Percentiles rank a stretch among this genome's conserved stretches.
Evolutionary conservation across 2,113 vertebrate genomes (phyloP).

Genomic region (Stomatorhinus ivindoensis): DNA sequence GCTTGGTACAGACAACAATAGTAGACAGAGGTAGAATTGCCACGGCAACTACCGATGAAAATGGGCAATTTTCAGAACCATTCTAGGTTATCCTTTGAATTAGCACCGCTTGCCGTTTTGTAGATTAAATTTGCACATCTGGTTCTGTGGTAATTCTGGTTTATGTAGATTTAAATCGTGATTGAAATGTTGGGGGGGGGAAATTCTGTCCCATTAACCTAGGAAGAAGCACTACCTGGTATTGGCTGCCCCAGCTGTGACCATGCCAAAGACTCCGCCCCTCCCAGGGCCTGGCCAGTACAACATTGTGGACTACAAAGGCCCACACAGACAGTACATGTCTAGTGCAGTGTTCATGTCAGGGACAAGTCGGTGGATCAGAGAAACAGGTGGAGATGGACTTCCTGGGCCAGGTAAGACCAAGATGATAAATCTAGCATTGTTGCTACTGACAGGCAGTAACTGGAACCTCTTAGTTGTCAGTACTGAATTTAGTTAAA

Average conservation of each 20-base stretch:
- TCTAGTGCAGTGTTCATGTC: conserved; percentile 62
- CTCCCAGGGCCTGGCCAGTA: conserved; percentile 62
- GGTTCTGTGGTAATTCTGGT: neutral
- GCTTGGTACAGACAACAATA: neutral
- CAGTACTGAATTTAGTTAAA: neutral
- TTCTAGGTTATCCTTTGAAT: neutral
- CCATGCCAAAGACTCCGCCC: conserved; percentile 48
- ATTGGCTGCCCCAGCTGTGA: conserved; percentile 51
- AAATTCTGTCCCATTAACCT: conserved; percentile 17
- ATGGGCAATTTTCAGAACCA: neutral
- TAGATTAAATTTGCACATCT: neutral
- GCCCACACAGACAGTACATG: conserved; percentile 43
- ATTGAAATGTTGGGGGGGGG: neutral
- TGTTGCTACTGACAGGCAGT: neutral
- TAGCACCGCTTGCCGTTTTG: neutral
- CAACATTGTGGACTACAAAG: conserved; percentile 37
- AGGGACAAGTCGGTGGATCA: conserved; percentile 43
- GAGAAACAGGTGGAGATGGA: neutral
- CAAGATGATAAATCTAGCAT: neutral
- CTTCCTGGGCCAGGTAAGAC: conserved; percentile 66
- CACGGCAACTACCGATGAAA: neutral
- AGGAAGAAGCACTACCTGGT: conserved; percentile 54
- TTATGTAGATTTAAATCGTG: neutral
- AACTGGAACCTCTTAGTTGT: neutral
- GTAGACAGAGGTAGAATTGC: neutral